Base-by-base conservation (phyloP, 2,888 invertebrate genomes). In the Oasisia sp. region DNA sequence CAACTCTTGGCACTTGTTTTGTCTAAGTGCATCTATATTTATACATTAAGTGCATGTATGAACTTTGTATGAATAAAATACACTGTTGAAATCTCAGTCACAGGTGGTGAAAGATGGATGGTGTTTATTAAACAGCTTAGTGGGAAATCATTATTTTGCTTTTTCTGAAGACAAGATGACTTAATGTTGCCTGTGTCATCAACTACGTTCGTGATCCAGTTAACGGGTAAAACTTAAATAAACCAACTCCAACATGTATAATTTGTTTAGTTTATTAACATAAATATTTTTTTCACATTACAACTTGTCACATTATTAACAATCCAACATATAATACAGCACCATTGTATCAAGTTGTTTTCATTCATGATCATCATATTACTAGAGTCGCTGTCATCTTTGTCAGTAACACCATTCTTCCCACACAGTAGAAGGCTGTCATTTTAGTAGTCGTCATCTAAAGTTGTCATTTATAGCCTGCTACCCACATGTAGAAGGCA, bases 281-380 rank as follows among this genome's bases (percentile, higher is more conserved):
- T 19, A 74, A 74, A 74, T 74, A 74, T 27, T 74, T 74, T 74
- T 74, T 74, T 19, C n/a, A 74, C 19, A 74, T 74, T 74, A 74
- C 74, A 74, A 74, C n/a, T 74, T 19, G 74, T 74, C n/a, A 74
- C 74, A 74, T 74, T 74, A 74, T 74, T 74, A 74, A 74, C 74
- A 74, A 74, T 74, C 74, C 74, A 74, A 74, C 74, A 74, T 74
- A 74, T 74, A 74, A 74, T 19, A 74, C 74, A 74, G 27, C 74
- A 74, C n/a, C 19, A 27, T 74, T 74, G 74, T 74, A 74, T 19
- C 5, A 74, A 4, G 74, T 74, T 74, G n/a, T 74, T 74, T 14
- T 74, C 38, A 38, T 19, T 74, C 74, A 74, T 74, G n/a, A n/a
- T 74, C 74, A 27, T 74, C n/a, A n/a, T 27, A 27, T 74, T 5